phyloP scores from a whole-genome alignment of 2,797 vertebrate species.

The Pelodytes ibericus region DNA sequence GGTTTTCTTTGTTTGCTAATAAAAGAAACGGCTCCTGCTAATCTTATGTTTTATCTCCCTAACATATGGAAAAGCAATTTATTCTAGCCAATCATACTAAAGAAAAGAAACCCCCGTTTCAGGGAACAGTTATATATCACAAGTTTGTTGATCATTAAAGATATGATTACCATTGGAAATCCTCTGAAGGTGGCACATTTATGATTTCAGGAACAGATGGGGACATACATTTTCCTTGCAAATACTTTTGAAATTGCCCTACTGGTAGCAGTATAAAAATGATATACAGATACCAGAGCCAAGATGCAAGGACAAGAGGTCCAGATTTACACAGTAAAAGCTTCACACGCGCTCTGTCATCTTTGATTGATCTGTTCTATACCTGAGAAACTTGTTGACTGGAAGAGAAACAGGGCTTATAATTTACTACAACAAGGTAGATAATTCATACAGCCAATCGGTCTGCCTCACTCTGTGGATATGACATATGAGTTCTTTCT shows the following conservation, averaged over 20 bases:
- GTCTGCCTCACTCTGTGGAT: slow-evolving; percentile 79
- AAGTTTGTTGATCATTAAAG: slow-evolving; percentile 98
- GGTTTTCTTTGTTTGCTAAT: slow-evolving; percentile 81
- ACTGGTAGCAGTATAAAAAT: slow-evolving; percentile 99
- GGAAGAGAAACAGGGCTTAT: slow-evolving; percentile 85
- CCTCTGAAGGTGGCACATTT: slow-evolving; percentile 96
- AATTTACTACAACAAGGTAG: slow-evolving; percentile 86
- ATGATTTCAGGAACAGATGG: slow-evolving; percentile 97
- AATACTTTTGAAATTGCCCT: slow-evolving; percentile 96
- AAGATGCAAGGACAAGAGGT: slow-evolving; percentile 84
- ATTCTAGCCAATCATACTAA: slow-evolving; percentile 83
- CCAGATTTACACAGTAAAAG: slow-evolving; percentile 91
- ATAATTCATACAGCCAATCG: slow-evolving; percentile 76
- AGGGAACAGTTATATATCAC: slow-evolving; percentile 93
- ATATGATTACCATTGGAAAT: slow-evolving; percentile 94
- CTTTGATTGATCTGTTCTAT: slow-evolving; percentile 90
- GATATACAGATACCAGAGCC: slow-evolving; percentile 89
- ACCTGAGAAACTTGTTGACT: slow-evolving; percentile 87
- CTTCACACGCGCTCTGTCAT: slow-evolving; percentile 82
- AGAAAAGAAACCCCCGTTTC: slow-evolving; percentile 85
- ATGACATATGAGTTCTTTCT: slow-evolving; percentile 81
- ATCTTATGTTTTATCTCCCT: slow-evolving; percentile 81
- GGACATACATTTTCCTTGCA: slow-evolving; percentile 92
- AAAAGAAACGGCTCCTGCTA: slow-evolving; percentile 78
- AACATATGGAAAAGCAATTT: slow-evolving; percentile 87